These are phyloP conservation scores for Tiliqua scincoides DNA, from an alignment of 2,113 vertebrate species.

Conservation along the genomic window DNA sequence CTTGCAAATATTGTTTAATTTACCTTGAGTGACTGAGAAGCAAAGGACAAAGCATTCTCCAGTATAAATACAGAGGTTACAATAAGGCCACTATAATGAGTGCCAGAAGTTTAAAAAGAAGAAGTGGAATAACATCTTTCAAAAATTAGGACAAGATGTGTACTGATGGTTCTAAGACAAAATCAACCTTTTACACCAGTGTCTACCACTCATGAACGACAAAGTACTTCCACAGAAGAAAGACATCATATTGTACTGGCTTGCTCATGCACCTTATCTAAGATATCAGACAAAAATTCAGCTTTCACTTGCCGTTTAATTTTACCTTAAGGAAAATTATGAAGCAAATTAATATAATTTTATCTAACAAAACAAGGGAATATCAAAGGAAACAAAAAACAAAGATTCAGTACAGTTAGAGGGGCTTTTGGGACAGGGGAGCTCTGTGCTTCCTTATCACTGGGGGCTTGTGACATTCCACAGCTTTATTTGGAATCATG, in stretches of 20 bases:
- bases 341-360: neutral
- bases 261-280: neutral
- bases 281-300: neutral
- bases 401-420: neutral
- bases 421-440: neutral
- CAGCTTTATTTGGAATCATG: neutral
- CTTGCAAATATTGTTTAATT: constrained; percentile 9
- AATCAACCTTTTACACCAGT: neutral
- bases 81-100: constrained; percentile 1
- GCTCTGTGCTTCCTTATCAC: neutral
- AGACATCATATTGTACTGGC: neutral
- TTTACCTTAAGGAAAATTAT: neutral
- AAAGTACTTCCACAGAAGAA: neutral
- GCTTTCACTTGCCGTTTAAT: neutral
- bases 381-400: neutral
- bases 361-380: neutral
- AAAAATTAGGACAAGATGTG: neutral
- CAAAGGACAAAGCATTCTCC: neutral
- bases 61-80: neutral
- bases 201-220: neutral
- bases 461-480: neutral
- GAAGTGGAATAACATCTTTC: neutral
- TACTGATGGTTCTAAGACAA: neutral
- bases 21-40: constrained; percentile 3
- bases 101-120: neutral